Evolutionary conservation across 1,140 invertebrate genomes (phyloP).

Genomic region (Dendrolimus punctatus): DNA sequence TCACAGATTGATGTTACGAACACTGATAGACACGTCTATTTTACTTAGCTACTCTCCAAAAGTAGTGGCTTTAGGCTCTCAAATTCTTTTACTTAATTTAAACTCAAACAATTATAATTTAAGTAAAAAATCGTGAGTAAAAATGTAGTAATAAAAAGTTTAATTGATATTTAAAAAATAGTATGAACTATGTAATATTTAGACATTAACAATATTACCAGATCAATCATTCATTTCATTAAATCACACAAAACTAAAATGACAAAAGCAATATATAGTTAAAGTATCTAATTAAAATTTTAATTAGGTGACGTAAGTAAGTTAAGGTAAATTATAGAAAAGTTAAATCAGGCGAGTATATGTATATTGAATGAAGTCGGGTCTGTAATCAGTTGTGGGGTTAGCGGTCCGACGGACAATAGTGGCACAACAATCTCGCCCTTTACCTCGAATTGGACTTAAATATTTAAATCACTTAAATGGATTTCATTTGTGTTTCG

Average conservation of each 20-base stretch:
- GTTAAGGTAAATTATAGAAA: conserved; percentile 17
- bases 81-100: no score
- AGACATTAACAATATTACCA: neutral
- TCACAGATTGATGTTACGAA: no score
- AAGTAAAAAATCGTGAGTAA: no score
- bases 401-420: conserved; percentile 50
- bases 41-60: no score
- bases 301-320: neutral
- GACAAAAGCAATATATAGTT: no score
- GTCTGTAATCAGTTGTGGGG: conserved; percentile 58
- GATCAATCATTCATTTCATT: neutral
- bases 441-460: conserved; percentile 65
- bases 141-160: no score
- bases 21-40: no score
- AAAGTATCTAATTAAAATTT: no score
- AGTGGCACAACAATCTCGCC: conserved; percentile 65
- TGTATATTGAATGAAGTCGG: conserved; percentile 66
- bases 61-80: neutral
- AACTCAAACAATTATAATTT: no score
- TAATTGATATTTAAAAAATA: conserved; percentile 1
- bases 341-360: conserved; percentile 32
- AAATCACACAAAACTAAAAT: neutral
- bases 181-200: neutral
- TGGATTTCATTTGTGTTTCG: conserved; percentile 60
- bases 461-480: conserved; percentile 69